Percentiles rank a stretch among this genome's conserved stretches.
Evolutionary conservation across 2,113 vertebrate genomes (phyloP).

Genomic region (Conger conger): DNA sequence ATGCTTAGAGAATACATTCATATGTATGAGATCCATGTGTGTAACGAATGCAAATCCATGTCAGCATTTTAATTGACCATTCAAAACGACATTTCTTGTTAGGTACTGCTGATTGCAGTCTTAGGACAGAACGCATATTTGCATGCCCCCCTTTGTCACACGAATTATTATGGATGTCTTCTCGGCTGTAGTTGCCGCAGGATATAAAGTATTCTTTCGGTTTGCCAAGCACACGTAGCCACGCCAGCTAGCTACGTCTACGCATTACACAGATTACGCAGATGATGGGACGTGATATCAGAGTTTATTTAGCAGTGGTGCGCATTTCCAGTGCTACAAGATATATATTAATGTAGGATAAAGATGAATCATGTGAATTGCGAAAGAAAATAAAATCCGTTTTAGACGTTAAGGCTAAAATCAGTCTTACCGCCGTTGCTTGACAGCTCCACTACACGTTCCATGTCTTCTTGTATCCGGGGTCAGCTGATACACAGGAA

Average conservation of each 20-base stretch:
- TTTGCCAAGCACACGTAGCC: constrained; percentile 6
- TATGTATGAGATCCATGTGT: neutral
- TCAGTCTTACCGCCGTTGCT: constrained; percentile 62
- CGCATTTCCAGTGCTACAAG: neutral
- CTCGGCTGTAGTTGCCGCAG: constrained; percentile 10
- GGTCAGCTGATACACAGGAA: constrained; percentile 64
- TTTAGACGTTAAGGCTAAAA: constrained; percentile 39
- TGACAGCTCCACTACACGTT: constrained; percentile 63
- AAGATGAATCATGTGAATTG: neutral
- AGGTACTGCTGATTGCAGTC: neutral
- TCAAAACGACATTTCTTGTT: neutral
- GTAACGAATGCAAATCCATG: neutral
- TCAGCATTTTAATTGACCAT: neutral
- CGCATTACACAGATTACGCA: constrained; percentile 10
- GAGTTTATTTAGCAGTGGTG: neutral
- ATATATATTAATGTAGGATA: neutral
- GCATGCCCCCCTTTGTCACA: neutral
- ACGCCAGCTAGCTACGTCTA: constrained; percentile 16
- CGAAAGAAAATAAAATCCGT: constrained; percentile 19
- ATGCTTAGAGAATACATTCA: neutral
- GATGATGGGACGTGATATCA: neutral
- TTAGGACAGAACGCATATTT: neutral
- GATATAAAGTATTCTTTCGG: constrained; percentile 16
- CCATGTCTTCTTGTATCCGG: constrained; percentile 65
- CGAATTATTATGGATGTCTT: constrained; percentile 2